Evolutionary conservation across 2,888 invertebrate species (phyloP), one percentile per base, ranked within the genome.

Genomic region (Drosophila cracens): DNA sequence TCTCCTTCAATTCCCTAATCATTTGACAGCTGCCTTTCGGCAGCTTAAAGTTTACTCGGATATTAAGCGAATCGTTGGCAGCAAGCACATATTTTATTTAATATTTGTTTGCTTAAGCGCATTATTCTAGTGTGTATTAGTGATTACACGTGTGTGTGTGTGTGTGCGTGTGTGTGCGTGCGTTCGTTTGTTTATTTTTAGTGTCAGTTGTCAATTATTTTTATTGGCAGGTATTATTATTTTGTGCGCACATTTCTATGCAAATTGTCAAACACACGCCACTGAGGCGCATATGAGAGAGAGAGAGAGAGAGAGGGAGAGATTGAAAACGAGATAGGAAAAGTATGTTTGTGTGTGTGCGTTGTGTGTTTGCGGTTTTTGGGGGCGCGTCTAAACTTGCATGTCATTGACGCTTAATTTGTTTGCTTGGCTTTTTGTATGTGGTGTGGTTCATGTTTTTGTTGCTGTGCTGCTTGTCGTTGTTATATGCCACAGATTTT

Each of bases 191-290:
- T 85, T 85, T 86, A 65, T 74, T 70, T 87, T 80, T 66, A 76
- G 73, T 86, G 89, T 88, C 85, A 88, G 83, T 82, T 86, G 89
- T 86, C 85, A 88, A 86, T 88, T 86, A 86, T 86, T 86, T 86
- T 88, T 86, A 86, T 86, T 88, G 85, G 83, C 85, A 86, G 89
- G 87, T 86, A 86, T 82, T 88, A 86, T 78, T 79, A 78, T 88
- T 83, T 83, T 86, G 83, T 80, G 84, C 80, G 74, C 87, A 80
- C 80, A 80, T 83, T 76, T 83, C 74, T 80, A 86, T 86, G 89
- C 74, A 86, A 86, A 86, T 86, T 86, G 74, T 76, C 77, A 74
- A 69, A 74, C 87, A 74, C 74, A 84, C 81, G 81, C 61, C 29
- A 75, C 31, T 48, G 34, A 36, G 53, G 38, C 8, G 21, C 27